A percentile compares a stretch with the other conserved stretches of the same genome.
Evolutionary conservation across 2,797 vertebrate genomes (phyloP).

Genomic region (Leuciscus waleckii): DNA sequence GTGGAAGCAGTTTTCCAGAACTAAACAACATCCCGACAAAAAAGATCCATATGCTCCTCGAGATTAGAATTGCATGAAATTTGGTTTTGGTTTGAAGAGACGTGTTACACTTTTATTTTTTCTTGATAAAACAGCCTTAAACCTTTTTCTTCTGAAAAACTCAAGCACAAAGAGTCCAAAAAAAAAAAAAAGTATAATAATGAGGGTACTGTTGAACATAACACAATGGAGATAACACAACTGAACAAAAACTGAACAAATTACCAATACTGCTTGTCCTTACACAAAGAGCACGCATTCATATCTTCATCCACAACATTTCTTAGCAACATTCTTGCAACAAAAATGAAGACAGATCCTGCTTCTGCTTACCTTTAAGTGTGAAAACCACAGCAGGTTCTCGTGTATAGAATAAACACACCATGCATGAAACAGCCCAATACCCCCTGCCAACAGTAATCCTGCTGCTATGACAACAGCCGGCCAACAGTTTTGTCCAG

Average conservation of each 20-base stretch:
- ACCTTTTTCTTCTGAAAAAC: not conserved
- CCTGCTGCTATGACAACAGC: slow-evolving; percentile 72
- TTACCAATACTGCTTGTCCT: not conserved
- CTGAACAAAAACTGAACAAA: not conserved
- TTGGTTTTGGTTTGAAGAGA: not conserved
- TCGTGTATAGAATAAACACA: slow-evolving; percentile 74
- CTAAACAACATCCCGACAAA: not conserved
- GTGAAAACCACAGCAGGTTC: slow-evolving; percentile 80
- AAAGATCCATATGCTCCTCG: not conserved
- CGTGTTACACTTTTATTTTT: not conserved
- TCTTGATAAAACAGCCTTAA: not conserved
- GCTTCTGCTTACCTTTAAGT: slow-evolving; percentile 70
- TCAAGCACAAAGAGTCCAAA: not conserved
- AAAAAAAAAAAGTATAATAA: not conserved
- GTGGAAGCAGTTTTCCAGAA: not conserved
- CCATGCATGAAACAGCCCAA: slow-evolving; percentile 71
- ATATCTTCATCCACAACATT: slow-evolving; percentile 1
- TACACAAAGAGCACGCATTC: not conserved
- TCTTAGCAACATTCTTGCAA: slow-evolving; percentile 17
- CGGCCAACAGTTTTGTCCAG: slow-evolving; percentile 63
- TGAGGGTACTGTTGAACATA: not conserved
- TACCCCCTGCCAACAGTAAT: slow-evolving; percentile 66
- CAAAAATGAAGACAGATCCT: slow-evolving; percentile 4
- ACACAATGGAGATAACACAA: not conserved
- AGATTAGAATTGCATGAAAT: not conserved